Percentiles rank a stretch among this genome's conserved stretches.
These are phyloP conservation scores for Holcopasites calliopsidis DNA, from an alignment of 1,140 invertebrate genomes.

Conservation along the genomic window DNA sequence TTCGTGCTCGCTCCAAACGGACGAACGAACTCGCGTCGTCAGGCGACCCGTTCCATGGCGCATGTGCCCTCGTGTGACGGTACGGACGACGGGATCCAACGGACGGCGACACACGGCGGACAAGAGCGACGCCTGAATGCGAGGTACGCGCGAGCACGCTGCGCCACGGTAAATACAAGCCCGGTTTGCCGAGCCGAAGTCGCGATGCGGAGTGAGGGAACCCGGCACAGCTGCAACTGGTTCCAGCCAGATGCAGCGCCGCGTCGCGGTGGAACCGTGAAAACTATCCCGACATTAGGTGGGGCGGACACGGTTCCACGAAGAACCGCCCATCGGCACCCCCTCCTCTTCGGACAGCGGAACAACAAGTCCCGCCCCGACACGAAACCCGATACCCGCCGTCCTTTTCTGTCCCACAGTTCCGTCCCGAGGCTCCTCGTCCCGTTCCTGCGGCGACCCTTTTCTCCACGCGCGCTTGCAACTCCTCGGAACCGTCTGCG, in stretches of 20 bases:
- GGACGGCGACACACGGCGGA: not conserved
- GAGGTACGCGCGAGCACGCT: slow-evolving; percentile 52
- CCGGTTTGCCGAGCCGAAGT: slow-evolving; percentile 56
- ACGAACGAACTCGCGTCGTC: slow-evolving; percentile 14
- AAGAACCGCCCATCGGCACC: slow-evolving; percentile 62
- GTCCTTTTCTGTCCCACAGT: not conserved
- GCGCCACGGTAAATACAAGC: slow-evolving; percentile 52
- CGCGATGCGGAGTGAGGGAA: slow-evolving; percentile 76
- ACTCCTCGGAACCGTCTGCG: slow-evolving; percentile 43
- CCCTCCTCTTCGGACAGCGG: slow-evolving; percentile 29
- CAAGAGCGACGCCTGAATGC: slow-evolving; percentile 19
- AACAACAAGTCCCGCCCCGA: slow-evolving; percentile 50
- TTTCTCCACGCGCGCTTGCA: slow-evolving; percentile 8
- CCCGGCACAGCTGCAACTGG: slow-evolving; percentile 56
- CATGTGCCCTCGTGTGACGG: slow-evolving; percentile 26
- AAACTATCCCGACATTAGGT: slow-evolving; percentile 52
- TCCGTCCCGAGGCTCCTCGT: not conserved
- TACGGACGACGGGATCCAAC: not conserved
- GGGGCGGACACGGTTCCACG: slow-evolving; percentile 57
- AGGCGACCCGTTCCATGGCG: slow-evolving; percentile 30
- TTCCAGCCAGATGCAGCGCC: slow-evolving; percentile 64
- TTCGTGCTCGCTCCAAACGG: slow-evolving; percentile 22
- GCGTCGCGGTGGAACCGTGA: slow-evolving; percentile 53
- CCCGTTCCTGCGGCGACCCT: not conserved
- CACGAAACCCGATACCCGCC: slow-evolving; percentile 39